Evolutionary conservation across 2,888 invertebrate species (phyloP), one percentile per base, ranked within the genome.

Genomic region (Nomada fabriciana): DNA sequence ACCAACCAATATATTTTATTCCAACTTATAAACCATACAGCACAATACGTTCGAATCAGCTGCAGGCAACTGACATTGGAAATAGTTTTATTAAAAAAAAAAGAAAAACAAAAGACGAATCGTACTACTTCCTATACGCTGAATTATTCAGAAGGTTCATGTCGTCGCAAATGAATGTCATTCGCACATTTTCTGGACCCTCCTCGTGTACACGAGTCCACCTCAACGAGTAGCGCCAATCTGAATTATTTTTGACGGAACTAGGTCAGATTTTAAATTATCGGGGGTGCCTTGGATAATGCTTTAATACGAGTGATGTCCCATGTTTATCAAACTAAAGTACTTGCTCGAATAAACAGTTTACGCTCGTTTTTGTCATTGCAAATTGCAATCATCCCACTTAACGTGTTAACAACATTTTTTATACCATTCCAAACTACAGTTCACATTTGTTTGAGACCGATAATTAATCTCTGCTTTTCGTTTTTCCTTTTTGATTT

Each of bases 231-330:
- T 53, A 75, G 60, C 77, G 74, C 73, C 74, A 67, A 75, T 80
- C 86, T 86, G 74, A 84, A 88, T 87, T 86, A 88, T 79, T 79
- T 72, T 69, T 65, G 5, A 64, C 43, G 65, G 59, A 87, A 87
- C 70, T 81, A 29, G 86, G 86, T 84, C 87, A 82, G 80, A 59
- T 82, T 88, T 79, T 68, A 84, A 84, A 81, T 88, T 59, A 63
- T 52, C 59, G 57, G 50, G 50, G 65, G 15, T 29, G 63, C 68
- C 68, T 59, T 55, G 23, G 67, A 71, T 60, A 76, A 74, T 59
- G 36, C 69, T 60, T 70, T 67, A 52, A 77, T 68, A 11, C 52
- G 29, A 53, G n/a, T 47, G 20, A n/a, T 76, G 63, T 59, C 20
- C 52, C 5, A 60, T 23, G n/a, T 47, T 29, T 55, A 7, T 52